Conservation (phyloP, 2,888 invertebrate genomes). For the Gymnocheta viridis region DNA sequence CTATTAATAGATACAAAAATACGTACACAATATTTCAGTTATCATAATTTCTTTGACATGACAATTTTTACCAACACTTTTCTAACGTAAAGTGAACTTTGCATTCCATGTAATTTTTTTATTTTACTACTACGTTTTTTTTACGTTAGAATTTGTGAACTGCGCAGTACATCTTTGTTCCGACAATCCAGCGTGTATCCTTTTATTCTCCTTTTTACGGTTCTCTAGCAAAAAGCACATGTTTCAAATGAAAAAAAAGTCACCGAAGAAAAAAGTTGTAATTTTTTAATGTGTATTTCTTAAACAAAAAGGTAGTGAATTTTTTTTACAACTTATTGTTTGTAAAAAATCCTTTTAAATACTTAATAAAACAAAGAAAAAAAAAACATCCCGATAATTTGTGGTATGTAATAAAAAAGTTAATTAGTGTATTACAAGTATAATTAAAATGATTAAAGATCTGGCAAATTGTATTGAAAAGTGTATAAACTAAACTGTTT, state of each 20-base stretch:
- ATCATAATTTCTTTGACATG: conserved; percentile 17
- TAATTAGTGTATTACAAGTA: neutral
- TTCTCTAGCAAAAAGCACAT: conserved; percentile 64
- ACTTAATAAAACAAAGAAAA: neutral
- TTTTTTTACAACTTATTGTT: neutral
- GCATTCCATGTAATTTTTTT: conserved; percentile 49
- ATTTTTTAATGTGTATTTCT: conserved; percentile 35
- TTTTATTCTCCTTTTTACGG: conserved; percentile 39
- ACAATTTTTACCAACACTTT: conserved; percentile 3
- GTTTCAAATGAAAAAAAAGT: conserved; percentile 42
- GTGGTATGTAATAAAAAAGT: neutral
- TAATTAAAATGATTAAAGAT: neutral
- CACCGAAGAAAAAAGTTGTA: conserved; percentile 14
- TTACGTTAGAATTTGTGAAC: conserved; percentile 44
- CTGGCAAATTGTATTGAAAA: neutral
- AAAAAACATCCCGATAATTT: neutral
- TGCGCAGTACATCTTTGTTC: conserved; percentile 57
- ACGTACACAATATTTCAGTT: conserved; percentile 15
- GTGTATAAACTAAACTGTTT: neutral
- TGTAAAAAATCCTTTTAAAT: neutral
- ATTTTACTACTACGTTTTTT: conserved; percentile 33
- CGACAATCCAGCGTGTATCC: conserved; percentile 42
- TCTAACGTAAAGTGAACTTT: conserved; percentile 14
- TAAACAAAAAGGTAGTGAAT: neutral
- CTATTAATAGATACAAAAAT: neutral